Evolutionary conservation across 2,113 vertebrate genomes (phyloP), one percentile per base, ranked within the genome.

Genomic region (Seriola dumerili): DNA sequence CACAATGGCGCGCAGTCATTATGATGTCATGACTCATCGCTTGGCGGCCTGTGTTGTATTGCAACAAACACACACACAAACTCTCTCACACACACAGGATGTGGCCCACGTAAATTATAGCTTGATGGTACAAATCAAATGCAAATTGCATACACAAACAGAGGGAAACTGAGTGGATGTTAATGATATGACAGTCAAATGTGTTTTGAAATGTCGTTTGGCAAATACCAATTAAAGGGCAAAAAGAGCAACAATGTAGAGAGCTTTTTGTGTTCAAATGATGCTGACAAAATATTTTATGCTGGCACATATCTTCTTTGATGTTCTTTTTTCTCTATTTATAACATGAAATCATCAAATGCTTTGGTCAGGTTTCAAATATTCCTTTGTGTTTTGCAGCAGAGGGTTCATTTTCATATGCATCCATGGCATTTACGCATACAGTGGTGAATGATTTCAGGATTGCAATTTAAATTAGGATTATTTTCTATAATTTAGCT

Each of bases 101-200:
- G 71, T 69, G 65, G 62, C 73, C 71, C 71, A 42, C 29, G 50
- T 76, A 85, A 89, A 92, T 92, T 91, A 91, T 29, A 91, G 88
- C 85, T 85, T 63, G 88, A 79, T 82, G 91, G 76, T 80, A 85
- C 66, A 89, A 92, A 92, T 92, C 75, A 85, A 86, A 88, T 81
- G 85, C 77, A 92, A 93, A 92, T 88, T 91, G 85, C 81, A 88
- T 69, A 79, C 69, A 82, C 81, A 84, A 89, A 84, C 86, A 78
- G 72, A 70, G 32, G 72, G 80, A 89, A 88, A 81, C 36, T 29
- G 85, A 80, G 84, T 83, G 84, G 84, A 86, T 86, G 89, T 85
- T 90, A 89, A 89, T 91, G 90, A 91, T 86, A 88, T 76, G 84
- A 90, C 85, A 86, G 87, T 89, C 85, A 90, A 90, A 86, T 86